Percentiles rank a stretch among this genome's conserved stretches.
phyloP scores from a whole-genome alignment of 1,140 invertebrate genomes.

The Semibalanus balanoides region DNA sequence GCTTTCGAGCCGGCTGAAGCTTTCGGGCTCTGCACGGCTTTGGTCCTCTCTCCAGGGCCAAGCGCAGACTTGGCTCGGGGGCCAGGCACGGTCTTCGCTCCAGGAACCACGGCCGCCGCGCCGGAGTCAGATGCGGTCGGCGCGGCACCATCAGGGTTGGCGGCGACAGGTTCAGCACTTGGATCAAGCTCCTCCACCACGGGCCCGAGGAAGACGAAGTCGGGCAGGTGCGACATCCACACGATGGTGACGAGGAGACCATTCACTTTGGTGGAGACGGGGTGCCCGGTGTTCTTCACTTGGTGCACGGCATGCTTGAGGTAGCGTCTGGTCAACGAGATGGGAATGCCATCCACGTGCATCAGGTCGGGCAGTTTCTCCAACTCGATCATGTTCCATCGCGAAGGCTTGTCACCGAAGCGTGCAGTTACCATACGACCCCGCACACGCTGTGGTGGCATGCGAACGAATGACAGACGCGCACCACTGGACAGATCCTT shows the following conservation, averaged over 20 bases:
- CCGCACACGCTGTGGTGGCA: not conserved
- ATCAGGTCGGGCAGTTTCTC: not conserved
- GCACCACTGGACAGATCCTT: not conserved
- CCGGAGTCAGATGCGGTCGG: no score
- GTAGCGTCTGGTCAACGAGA: not conserved
- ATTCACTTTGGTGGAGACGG: not conserved
- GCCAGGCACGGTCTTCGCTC: no score
- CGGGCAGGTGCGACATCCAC: not conserved
- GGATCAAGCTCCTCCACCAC: not conserved
- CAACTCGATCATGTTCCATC: not conserved
- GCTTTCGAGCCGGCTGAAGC: no score
- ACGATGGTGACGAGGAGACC: not conserved
- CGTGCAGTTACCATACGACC: not conserved
- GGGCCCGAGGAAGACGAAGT: not conserved
- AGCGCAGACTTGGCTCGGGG: no score
- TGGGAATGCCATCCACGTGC: not conserved
- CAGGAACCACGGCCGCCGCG: no score
- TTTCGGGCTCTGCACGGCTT: no score
- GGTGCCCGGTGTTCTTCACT: not conserved
- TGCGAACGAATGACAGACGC: not conserved
- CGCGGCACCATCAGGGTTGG: no score
- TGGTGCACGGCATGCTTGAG: not conserved
- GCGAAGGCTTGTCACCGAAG: not conserved
- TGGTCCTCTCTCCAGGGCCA: no score
- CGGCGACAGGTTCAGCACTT: no score